Conservation (phyloP, 2,888 invertebrate species). For the Argynnis bischoffii region DNA sequence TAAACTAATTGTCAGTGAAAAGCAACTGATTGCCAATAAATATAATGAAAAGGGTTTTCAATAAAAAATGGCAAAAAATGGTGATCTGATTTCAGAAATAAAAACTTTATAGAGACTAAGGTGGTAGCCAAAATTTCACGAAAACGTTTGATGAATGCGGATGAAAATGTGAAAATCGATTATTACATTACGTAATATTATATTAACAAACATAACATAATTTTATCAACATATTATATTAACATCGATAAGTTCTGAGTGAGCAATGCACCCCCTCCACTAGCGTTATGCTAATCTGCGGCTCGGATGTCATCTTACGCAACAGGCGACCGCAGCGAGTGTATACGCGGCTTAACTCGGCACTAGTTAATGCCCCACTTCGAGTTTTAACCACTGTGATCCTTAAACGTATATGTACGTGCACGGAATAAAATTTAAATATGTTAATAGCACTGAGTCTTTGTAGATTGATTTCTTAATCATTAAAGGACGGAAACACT, state of each 20-base stretch:
- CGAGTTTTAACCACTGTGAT: slow-evolving; percentile 55
- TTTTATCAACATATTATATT: not conserved
- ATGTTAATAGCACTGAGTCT: slow-evolving; percentile 12
- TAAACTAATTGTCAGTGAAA: too few relatives aligned
- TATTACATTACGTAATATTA: not conserved
- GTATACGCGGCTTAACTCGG: slow-evolving; percentile 68
- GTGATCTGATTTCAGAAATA: too few relatives aligned
- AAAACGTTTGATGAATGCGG: too few relatives aligned
- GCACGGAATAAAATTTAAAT: slow-evolving; percentile 30
- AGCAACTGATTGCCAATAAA: too few relatives aligned
- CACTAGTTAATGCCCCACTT: slow-evolving; percentile 62
- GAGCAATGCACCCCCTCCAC: slow-evolving; percentile 49
- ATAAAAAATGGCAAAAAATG: too few relatives aligned
- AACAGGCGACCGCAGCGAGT: slow-evolving; percentile 70
- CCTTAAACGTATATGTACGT: slow-evolving; percentile 37
- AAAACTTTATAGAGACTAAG: too few relatives aligned
- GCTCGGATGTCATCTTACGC: slow-evolving; percentile 79
- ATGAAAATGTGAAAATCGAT: too few relatives aligned
- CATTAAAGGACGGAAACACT: slow-evolving; percentile 1
- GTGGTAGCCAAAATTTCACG: too few relatives aligned
- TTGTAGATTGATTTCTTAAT: not conserved
- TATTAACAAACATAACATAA: not conserved
- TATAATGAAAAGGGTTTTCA: too few relatives aligned
- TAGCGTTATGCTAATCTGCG: slow-evolving; percentile 74
- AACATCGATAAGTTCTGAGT: slow-evolving; percentile 17